These are phyloP conservation scores for Stomatorhinus ivindoensis DNA, from an alignment of 2,113 vertebrate species.

Conservation along the genomic window DNA sequence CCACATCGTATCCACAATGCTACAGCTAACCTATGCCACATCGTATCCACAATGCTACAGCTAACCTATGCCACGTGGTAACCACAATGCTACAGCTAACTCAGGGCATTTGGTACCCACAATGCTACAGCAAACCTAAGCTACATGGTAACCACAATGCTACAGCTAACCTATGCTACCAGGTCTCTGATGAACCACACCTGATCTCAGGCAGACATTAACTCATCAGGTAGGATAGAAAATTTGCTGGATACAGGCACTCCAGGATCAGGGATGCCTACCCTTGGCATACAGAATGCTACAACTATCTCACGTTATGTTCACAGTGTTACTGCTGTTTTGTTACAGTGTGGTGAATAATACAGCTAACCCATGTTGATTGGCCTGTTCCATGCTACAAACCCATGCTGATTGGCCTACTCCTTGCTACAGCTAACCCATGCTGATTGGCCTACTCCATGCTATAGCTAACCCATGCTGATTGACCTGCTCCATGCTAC, in stretches of 20 bases:
- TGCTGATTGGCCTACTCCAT: too few relatives aligned
- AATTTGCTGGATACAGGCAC: too few relatives aligned
- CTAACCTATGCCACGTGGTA: background rate
- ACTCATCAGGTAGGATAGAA: too few relatives aligned
- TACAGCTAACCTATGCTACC: background rate
- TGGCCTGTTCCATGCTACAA: too few relatives aligned
- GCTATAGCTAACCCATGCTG: background rate
- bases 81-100: background rate
- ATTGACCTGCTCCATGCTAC: background rate
- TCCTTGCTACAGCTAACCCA: too few relatives aligned
- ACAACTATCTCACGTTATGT: too few relatives aligned
- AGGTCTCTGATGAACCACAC: background rate
- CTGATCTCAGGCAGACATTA: background rate
- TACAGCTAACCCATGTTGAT: too few relatives aligned
- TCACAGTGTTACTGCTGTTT: background rate
- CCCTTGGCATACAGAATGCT: background rate
- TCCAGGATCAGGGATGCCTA: too few relatives aligned
- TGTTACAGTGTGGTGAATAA: background rate
- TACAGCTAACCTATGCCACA: background rate
- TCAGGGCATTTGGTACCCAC: background rate
- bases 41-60: background rate
- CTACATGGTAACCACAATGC: background rate
- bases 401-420: too few relatives aligned
- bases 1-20: background rate
- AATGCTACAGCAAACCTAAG: background rate